Percentiles rank a stretch among this genome's conserved stretches.
Evolutionary conservation across 1,140 invertebrate genomes (phyloP).

Genomic region (Pseudomyrmex pallidus): DNA sequence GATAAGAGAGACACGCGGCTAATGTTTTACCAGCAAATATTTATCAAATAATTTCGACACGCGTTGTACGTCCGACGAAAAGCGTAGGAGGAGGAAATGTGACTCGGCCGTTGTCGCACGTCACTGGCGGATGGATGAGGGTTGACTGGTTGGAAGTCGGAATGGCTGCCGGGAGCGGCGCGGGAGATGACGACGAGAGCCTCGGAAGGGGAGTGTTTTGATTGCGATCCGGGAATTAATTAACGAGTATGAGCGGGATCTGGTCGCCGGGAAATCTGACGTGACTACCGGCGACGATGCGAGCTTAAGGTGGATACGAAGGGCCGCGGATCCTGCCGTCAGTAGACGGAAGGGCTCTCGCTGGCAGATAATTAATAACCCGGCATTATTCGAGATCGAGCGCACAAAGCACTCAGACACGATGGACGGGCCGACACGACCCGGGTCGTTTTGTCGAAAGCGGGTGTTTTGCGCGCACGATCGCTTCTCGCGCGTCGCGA

Average conservation of each 20-base stretch:
- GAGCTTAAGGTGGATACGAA: constrained; percentile 64
- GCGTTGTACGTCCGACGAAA: constrained; percentile 7
- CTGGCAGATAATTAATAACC: constrained; percentile 76
- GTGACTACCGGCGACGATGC: constrained; percentile 73
- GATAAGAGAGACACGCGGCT: not conserved
- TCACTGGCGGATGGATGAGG: constrained; percentile 59
- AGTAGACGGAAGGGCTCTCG: constrained; percentile 32
- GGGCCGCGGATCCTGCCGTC: not conserved
- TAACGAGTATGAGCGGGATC: constrained; percentile 75
- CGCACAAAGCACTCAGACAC: constrained; percentile 24
- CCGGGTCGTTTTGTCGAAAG: constrained; percentile 33
- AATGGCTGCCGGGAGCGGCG: constrained; percentile 22
- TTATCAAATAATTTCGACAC: constrained; percentile 46
- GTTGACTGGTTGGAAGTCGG: constrained; percentile 48
- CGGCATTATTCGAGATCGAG: constrained; percentile 63
- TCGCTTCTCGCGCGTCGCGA: constrained; percentile 8
- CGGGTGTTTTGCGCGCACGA: too few relatives aligned
- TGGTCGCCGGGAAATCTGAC: constrained; percentile 74
- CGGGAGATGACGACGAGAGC: constrained; percentile 52
- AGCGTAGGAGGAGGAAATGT: not conserved
- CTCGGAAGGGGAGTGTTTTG: constrained; percentile 69
- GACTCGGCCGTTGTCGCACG: constrained; percentile 25
- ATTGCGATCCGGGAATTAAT: constrained; percentile 80
- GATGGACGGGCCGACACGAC: not conserved
- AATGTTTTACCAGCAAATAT: constrained; percentile 42